phyloP scores from a whole-genome alignment of 2,113 vertebrate genomes.

The Gallinago jamesoni region DNA sequence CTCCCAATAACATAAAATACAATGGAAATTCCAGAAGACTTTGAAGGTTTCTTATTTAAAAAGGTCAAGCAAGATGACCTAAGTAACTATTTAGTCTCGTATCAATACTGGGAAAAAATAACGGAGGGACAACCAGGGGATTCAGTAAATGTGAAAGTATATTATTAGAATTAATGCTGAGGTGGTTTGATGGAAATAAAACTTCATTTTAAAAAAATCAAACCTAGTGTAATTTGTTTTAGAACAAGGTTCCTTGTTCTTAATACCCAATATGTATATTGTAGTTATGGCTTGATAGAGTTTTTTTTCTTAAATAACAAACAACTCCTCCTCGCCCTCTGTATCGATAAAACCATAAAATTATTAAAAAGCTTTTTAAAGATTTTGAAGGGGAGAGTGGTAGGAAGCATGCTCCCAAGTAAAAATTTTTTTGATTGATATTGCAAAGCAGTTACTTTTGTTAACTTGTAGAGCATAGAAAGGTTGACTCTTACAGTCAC shows the following conservation, averaged over 20 bases:
- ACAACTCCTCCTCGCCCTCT: not conserved
- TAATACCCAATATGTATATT: not conserved
- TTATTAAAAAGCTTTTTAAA: not conserved
- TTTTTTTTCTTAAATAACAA: not conserved
- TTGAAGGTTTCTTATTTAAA: not conserved
- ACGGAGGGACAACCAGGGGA: not conserved
- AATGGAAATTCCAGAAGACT: not conserved
- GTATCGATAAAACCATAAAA: not conserved
- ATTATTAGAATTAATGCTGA: not conserved
- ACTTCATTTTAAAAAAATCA: not conserved
- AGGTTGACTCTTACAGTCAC: not conserved
- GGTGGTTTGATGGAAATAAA: not conserved
- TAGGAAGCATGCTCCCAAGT: not conserved
- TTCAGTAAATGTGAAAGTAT: not conserved
- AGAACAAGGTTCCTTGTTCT: not conserved
- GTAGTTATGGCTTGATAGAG: not conserved
- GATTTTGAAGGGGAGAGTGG: not conserved
- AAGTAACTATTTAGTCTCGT: not conserved
- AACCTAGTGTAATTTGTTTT: not conserved
- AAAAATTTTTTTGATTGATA: not conserved
- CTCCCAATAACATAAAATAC: not conserved
- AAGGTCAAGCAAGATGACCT: not conserved
- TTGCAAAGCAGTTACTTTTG: not conserved
- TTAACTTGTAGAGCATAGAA: not conserved
- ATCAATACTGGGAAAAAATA: not conserved